phyloP scores from a whole-genome alignment of 2,797 vertebrate genomes.

The Macropodus opercularis region DNA sequence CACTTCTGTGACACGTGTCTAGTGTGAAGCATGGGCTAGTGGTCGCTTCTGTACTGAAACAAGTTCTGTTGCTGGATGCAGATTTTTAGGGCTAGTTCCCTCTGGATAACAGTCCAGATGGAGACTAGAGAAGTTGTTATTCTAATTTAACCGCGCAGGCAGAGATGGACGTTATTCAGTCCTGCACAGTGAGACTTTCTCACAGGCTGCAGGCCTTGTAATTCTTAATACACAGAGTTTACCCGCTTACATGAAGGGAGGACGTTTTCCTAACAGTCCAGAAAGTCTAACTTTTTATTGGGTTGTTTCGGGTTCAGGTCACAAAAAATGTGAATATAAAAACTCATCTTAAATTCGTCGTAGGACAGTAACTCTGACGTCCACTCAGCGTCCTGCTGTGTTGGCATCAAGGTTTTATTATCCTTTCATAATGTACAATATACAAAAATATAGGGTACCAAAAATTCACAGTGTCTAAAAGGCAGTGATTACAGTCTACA shows the following conservation, averaged over 20 bases:
- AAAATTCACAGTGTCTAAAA: slow-evolving; percentile 97
- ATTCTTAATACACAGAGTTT: too few relatives aligned
- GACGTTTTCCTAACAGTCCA: too few relatives aligned
- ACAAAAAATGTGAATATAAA: too few relatives aligned
- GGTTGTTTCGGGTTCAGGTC: too few relatives aligned
- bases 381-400: slow-evolving; percentile 7
- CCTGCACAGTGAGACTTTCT: neutral
- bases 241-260: too few relatives aligned
- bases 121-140: neutral
- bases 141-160: neutral
- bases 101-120: neutral
- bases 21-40: neutral
- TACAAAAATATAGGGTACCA: slow-evolving; percentile 97
- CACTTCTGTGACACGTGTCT: slow-evolving; percentile 16
- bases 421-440: slow-evolving; percentile 95
- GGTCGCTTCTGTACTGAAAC: too few relatives aligned
- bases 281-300: too few relatives aligned
- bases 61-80: too few relatives aligned
- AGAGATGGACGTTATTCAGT: neutral
- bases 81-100: too few relatives aligned
- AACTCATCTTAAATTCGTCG: too few relatives aligned
- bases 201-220: neutral
- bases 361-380: neutral
- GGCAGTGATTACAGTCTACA: slow-evolving; percentile 95
- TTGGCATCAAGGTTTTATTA: slow-evolving; percentile 88